A percentile compares a stretch with the other conserved stretches of the same genome.
phyloP scores from a whole-genome alignment of 2,797 vertebrate genomes.

The Microtus agrestis region DNA sequence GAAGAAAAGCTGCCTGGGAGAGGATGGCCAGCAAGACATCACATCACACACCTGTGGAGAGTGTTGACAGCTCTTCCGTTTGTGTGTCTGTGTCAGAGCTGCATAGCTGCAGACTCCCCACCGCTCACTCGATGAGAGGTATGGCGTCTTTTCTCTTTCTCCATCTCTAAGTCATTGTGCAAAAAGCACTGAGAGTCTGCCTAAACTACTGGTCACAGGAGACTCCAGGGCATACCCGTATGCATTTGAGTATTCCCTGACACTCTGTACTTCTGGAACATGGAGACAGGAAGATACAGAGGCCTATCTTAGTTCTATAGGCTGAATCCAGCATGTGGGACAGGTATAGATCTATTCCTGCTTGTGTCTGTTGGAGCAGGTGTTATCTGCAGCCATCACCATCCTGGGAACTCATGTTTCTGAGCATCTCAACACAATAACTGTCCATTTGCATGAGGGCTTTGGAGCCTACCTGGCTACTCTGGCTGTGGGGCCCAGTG shows the following conservation, averaged over 20 bases:
- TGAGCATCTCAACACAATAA: neutral
- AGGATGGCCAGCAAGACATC: neutral
- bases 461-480: neutral
- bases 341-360: neutral
- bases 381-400: fast-evolving
- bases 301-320: neutral
- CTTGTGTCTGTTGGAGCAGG: neutral
- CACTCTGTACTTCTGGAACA: neutral
- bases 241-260: neutral
- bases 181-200: neutral
- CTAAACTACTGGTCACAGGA: neutral
- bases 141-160: neutral
- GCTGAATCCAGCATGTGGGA: neutral
- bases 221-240: neutral
- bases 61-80: neutral
- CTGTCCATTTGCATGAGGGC: neutral
- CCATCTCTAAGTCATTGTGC: neutral
- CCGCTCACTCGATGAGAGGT: neutral
- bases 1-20: neutral
- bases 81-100: fast-evolving
- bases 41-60: neutral
- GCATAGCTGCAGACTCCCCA: neutral
- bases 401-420: fast-evolving
- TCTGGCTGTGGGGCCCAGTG: too few relatives aligned
- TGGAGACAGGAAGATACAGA: neutral